A percentile compares a stretch with the other conserved stretches of the same genome.
Conservation (phyloP, 53 echinoderm and acorn worm species). For the Astropecten irregularis region DNA sequence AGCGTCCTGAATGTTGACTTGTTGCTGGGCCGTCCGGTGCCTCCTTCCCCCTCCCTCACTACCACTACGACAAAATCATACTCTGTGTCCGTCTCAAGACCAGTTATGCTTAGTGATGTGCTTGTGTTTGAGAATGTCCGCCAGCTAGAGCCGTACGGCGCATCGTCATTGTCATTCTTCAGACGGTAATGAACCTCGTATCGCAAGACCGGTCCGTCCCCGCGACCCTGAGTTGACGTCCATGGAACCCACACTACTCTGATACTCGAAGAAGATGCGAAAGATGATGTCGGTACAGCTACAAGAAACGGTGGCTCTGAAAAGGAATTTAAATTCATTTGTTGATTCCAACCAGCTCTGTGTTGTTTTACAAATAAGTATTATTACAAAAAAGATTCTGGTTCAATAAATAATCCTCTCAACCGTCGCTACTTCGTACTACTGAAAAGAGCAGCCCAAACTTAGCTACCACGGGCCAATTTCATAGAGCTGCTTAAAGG, state of each 20-base stretch:
- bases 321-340: not conserved
- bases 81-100: slow-evolving; percentile 41
- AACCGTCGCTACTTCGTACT: no score
- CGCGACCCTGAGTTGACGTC: not conserved
- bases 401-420: no score
- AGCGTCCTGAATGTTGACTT: slow-evolving; percentile 10
- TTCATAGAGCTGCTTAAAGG: no score
- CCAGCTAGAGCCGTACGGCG: not conserved
- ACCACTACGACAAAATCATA: slow-evolving; percentile 58
- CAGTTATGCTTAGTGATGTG: not conserved
- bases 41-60: slow-evolving; percentile 40
- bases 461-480: no score
- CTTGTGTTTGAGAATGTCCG: not conserved
- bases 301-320: slow-evolving; percentile 26
- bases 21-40: slow-evolving; percentile 35
- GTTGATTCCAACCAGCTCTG: no score
- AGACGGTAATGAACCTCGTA: slow-evolving; percentile 43
- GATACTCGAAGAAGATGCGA: no score
- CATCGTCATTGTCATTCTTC: not conserved
- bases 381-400: no score
- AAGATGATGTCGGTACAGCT: not conserved
- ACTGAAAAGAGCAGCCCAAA: no score
- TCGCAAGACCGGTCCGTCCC: slow-evolving; percentile 23
- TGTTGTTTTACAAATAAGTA: no score
- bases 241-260: slow-evolving; percentile 26